Evolutionary conservation across 2,797 vertebrate genomes (phyloP).

Genomic region (Sandelia bainsii): DNA sequence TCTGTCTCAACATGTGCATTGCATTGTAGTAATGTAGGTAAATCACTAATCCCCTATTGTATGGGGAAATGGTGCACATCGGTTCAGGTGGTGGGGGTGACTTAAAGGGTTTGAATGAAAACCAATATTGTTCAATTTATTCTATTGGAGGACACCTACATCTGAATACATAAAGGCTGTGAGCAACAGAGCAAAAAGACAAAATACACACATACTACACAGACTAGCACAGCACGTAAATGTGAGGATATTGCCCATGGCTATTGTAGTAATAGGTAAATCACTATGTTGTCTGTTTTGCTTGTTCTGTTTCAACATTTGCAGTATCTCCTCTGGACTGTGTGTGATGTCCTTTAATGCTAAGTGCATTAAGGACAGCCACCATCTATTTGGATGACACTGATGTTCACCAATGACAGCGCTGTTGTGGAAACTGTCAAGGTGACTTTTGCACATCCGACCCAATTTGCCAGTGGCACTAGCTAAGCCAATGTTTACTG

Average conservation of each 20-base stretch:
- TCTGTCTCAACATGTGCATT: conserved; percentile 61
- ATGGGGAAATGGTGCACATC: conserved; percentile 49
- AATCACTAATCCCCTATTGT: conserved; percentile 69
- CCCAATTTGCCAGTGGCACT: conserved; percentile 70
- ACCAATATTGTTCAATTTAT: conserved; percentile 59
- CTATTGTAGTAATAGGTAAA: conserved; percentile 33
- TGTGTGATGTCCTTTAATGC: conserved; percentile 64
- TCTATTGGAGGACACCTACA: conserved; percentile 24
- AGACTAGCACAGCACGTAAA: conserved; percentile 19
- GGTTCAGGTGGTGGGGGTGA: conserved; percentile 24
- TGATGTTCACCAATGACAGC: conserved; percentile 67
- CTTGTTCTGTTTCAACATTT: conserved; percentile 46
- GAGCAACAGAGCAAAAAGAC: conserved; percentile 31
- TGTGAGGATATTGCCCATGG: conserved; percentile 10
- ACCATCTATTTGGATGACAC: conserved; percentile 75
- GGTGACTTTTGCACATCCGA: conserved; percentile 82
- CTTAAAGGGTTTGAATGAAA: conserved; percentile 50
- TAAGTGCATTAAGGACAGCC: conserved; percentile 52
- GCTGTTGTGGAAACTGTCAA: conserved; percentile 78
- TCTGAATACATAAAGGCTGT: conserved; percentile 37
- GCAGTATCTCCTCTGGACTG: conserved; percentile 52
- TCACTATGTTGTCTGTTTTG: conserved; percentile 35
- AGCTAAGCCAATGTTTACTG: conserved; percentile 83
- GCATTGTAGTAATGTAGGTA: conserved; percentile 60
- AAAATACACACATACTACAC: neutral